A percentile compares a stretch with the other conserved stretches of the same genome.
phyloP scores from a whole-genome alignment of 92 coral and sea anemone genomes.

The Siderastrea radians region DNA sequence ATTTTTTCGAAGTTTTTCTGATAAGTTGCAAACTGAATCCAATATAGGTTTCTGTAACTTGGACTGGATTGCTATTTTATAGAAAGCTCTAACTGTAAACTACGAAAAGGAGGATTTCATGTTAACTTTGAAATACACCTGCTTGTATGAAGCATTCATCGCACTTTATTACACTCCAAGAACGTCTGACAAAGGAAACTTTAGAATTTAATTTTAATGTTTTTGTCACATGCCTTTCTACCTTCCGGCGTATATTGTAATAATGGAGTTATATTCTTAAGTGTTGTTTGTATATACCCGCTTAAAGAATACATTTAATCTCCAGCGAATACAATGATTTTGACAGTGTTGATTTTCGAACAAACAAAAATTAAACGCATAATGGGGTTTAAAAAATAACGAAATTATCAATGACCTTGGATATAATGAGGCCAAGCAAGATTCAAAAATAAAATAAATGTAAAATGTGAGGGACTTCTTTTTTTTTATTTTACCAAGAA shows the following conservation, averaged over 20 bases:
- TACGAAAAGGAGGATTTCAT: not conserved
- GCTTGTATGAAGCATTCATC: not conserved
- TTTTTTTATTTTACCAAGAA: too few relatives aligned
- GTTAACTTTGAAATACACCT: not conserved
- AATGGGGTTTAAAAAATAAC: slow-evolving; percentile 30
- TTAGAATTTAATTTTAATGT: slow-evolving; percentile 13
- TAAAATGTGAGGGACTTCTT: not conserved
- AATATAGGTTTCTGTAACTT: not conserved
- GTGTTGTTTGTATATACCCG: slow-evolving; percentile 39
- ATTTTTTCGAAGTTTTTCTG: not conserved
- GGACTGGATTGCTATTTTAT: not conserved
- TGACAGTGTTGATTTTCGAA: slow-evolving; percentile 5
- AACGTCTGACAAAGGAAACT: slow-evolving; percentile 25
- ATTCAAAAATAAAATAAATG: not conserved
- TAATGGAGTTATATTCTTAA: slow-evolving; percentile 9
- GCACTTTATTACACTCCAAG: slow-evolving; percentile 21
- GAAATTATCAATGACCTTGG: slow-evolving; percentile 7
- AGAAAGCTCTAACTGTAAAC: not conserved
- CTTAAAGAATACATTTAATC: slow-evolving; percentile 32
- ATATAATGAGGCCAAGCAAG: not conserved
- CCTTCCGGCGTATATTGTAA: slow-evolving; percentile 21
- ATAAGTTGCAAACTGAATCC: not conserved
- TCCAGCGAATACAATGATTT: not conserved
- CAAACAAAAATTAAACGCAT: slow-evolving; percentile 24
- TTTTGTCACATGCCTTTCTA: slow-evolving; percentile 3